These are phyloP conservation scores for Taxidea taxus DNA, from an alignment of 2,113 vertebrate genomes.

Conservation along the genomic window DNA sequence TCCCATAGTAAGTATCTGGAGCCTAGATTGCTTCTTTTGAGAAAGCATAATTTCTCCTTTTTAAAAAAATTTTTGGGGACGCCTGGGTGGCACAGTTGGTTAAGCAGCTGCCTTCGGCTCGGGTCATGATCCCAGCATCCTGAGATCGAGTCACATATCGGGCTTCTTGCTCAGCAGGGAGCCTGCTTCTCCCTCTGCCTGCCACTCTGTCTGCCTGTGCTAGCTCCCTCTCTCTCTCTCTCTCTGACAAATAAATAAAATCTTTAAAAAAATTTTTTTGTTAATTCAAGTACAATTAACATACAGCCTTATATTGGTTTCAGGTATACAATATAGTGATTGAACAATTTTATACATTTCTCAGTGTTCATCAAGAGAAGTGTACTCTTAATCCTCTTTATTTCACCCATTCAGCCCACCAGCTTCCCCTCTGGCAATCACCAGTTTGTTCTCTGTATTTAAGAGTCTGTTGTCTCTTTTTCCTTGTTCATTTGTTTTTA, in stretches of 20 bases:
- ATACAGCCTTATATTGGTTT: not conserved
- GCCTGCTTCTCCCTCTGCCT: too few species aligned
- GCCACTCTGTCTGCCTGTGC: too few species aligned
- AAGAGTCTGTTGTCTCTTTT: not conserved
- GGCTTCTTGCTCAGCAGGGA: too few species aligned
- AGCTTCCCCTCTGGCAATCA: not conserved
- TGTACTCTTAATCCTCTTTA: not conserved
- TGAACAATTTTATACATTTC: not conserved
- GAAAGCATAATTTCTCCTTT: not conserved
- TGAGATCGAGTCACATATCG: too few species aligned
- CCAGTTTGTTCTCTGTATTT: not conserved
- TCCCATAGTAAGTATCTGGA: not conserved
- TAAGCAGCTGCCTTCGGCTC: too few species aligned
- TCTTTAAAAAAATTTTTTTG: not conserved
- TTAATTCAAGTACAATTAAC: not conserved
- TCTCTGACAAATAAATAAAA: too few species aligned
- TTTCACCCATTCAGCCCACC: not conserved
- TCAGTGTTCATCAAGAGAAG: not conserved
- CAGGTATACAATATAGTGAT: not conserved
- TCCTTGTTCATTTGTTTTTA: not conserved
- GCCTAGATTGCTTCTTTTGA: not conserved
- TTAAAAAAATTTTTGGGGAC: too few species aligned
- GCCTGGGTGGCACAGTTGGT: too few species aligned
- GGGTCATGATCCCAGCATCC: too few species aligned
- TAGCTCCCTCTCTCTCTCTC: too few species aligned